Evolutionary conservation across 1,140 invertebrate species (phyloP), one percentile per base, ranked within the genome.

Genomic region (Dendrolimus kikuchii): DNA sequence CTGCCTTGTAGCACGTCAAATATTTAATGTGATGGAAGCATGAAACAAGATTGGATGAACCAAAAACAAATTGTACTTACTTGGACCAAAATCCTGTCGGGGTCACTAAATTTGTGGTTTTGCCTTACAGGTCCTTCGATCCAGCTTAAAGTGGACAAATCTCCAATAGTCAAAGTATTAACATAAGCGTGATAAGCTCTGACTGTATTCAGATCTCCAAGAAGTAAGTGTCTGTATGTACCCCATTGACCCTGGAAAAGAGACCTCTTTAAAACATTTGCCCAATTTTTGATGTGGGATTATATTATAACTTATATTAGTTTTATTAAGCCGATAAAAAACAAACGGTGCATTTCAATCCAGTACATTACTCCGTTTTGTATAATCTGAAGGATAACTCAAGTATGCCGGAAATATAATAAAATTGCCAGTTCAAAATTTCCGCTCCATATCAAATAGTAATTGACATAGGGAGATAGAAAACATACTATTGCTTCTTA

Each of bases 81-180:
- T 48, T 88, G 84, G 1, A 90, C 59, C 0, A 91, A 51, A 64
- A 88, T 51, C 41, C 75, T 77, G 42, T 89, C 62, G 38, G 72
- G 55, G 9, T 77, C 53, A 44, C 89, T 74, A 9, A 82, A 73
- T 0, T 48, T 55, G 38, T 80, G 64, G 64, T 71, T 54, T 43
- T 73, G 53, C 58, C 60, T 55, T 49, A 90, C 50, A 53, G 89
- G 88, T 51, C 91, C 93, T 79, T 94, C 87, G 2, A 97, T 85
- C 97, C 97, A 99, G 7, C 83, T 90, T 2, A 99, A 74, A 40
- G 94, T 94, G 0, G 93, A 94, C 10, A 99, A 83, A 78, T 99
- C 97, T 49, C 96, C 96, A 62, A 93, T 90, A 5, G 92, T 92
- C 2, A 90, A 61, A 0, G 94, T 91, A 80, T 97, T 95, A 0